Base-by-base conservation (phyloP, 2,888 invertebrate species). In the Apomyelois bistriatella region DNA sequence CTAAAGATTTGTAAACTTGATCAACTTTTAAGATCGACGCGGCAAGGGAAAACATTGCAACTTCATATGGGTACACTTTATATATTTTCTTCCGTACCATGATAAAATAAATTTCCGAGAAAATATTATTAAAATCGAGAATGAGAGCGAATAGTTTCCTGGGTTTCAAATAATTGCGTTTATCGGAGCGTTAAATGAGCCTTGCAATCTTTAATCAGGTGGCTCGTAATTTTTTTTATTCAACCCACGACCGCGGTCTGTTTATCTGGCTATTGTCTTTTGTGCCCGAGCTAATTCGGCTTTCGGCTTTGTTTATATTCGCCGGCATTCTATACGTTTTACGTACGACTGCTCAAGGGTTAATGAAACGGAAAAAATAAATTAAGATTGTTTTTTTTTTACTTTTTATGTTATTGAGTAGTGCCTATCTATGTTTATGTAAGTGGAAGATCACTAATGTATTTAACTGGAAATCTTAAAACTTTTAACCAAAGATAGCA, bases 121-220 rank as follows among this genome's bases (percentile, higher is more conserved):
- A 65, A 62, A 61, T 61, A 70, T 72, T 71, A 72, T 72, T 71
- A 72, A 72, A 76, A 72, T 67, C 55, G 58, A 53, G 65, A 70
- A 76, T 66, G 69, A 65, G 70, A 76, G 70, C 66, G 70, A 60
- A 55, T 57, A 54, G 57, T 42, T 59, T 47, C 47, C 56, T 53
- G 58, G 54, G 64, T 58, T 63, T 62, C 66, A 69, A 73, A 75
- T 85, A 85, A 87, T 86, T 86, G 79, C 72, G 85, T 86, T 82
- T 85, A 86, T 85, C 80, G 81, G 73, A 81, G 79, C 87, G 84
- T 75, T 79, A 86, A 88, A 89, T 84, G 84, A 85, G 83, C 79
- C 76, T 74, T 83, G 82, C 85, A 82, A 84, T 82, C 79, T 85
- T 76, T 84, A 84, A 86, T 85, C 58, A 57, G 58, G 68, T 65